Evolutionary conservation across 1,140 invertebrate genomes (phyloP).

Genomic region (Scylla paramamosain): DNA sequence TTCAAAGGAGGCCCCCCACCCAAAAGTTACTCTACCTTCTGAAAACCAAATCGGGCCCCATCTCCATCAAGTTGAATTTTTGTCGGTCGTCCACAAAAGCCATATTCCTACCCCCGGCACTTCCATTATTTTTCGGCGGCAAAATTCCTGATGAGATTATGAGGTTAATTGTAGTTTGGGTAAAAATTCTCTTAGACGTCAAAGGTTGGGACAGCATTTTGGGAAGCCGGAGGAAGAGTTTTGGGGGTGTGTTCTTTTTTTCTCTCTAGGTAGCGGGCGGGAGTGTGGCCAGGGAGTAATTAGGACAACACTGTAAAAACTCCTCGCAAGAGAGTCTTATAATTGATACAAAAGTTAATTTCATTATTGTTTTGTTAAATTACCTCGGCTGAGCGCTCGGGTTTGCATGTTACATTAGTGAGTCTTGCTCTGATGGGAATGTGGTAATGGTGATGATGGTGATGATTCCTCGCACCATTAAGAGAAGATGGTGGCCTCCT

Average conservation of each 20-base stretch:
- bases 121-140: constrained; percentile 72
- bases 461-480: not conserved
- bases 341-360: not conserved
- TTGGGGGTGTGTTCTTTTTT: constrained; percentile 23
- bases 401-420: not conserved
- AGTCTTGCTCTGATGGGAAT: too few relatives aligned
- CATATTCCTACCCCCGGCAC: constrained; percentile 61
- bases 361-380: constrained; percentile 42
- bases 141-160: constrained; percentile 76
- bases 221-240: constrained; percentile 42
- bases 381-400: not conserved
- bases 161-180: constrained; percentile 74
- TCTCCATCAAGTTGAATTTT: constrained; percentile 66
- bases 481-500: not conserved
- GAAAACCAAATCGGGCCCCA: constrained; percentile 71
- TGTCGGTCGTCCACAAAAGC: constrained; percentile 63
- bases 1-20: constrained; percentile 23
- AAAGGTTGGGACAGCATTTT: constrained; percentile 73
- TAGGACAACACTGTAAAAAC: constrained; percentile 58
- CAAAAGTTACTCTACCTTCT: constrained; percentile 68
- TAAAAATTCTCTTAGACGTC: constrained; percentile 65
- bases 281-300: constrained; percentile 58
- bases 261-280: not conserved
- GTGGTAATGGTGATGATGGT: not conserved
- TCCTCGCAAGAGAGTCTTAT: constrained; percentile 13